A percentile compares a stretch with the other conserved stretches of the same genome.
These are phyloP conservation scores for Galerucella pusilla DNA, from an alignment of 2,888 invertebrate species.

Conservation along the genomic window DNA sequence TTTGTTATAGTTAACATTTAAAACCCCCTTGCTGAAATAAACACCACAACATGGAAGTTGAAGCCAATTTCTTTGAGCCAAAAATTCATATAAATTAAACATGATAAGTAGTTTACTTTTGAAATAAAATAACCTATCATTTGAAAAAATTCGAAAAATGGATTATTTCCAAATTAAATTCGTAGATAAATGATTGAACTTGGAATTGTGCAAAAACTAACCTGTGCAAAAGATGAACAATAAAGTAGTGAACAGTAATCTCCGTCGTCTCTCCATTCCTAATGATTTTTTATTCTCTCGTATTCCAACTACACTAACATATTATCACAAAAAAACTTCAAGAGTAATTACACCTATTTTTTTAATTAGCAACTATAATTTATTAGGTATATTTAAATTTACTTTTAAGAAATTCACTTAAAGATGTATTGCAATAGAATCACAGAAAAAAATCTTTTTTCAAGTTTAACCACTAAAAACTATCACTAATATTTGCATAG, in stretches of 20 bases:
- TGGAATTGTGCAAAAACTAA: constrained; percentile 43
- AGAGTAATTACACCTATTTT: constrained; percentile 7
- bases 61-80: too few relatives aligned
- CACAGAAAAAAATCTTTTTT: constrained; percentile 24
- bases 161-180: too few relatives aligned
- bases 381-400: not conserved
- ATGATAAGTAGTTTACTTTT: too few relatives aligned
- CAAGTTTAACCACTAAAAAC: constrained; percentile 19
- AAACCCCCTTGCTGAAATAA: too few relatives aligned
- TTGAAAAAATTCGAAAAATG: too few relatives aligned
- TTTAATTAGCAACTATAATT: not conserved
- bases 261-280: constrained; percentile 53
- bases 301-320: constrained; percentile 43
- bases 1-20: too few relatives aligned
- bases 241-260: constrained; percentile 54
- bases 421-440: constrained; percentile 17
- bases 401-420: constrained; percentile 12
- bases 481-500: constrained; percentile 10
- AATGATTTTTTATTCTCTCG: constrained; percentile 17
- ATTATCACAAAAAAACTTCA: constrained; percentile 28
- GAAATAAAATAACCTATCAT: too few relatives aligned
- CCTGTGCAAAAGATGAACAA: constrained; percentile 55
- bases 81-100: too few relatives aligned
- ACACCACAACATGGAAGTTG: too few relatives aligned
- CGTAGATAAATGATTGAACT: too few relatives aligned